Percentiles rank a stretch among this genome's conserved stretches.
These are phyloP conservation scores for Hormaphis cornu DNA, from an alignment of 1,140 invertebrate species.

Conservation along the genomic window DNA sequence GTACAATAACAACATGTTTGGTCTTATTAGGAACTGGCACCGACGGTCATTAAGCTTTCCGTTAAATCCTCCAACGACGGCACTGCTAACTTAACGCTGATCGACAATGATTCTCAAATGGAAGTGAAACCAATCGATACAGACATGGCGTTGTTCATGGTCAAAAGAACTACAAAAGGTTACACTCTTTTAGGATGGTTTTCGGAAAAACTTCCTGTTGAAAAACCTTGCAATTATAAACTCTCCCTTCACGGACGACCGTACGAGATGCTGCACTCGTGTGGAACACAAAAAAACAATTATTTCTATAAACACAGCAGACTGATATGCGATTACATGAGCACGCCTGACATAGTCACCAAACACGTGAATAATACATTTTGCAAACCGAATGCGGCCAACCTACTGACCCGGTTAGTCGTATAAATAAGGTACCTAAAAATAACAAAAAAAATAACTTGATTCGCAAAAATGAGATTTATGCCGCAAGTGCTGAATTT, in stretches of 20 bases:
- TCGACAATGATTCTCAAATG: not conserved
- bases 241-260: not conserved
- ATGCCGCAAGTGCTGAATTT: no score
- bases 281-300: not conserved
- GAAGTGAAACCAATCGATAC: not conserved
- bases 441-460: not conserved
- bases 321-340: not conserved
- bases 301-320: not conserved
- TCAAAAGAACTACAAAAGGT: not conserved
- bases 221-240: not conserved
- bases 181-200: constrained; percentile 3
- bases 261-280: not conserved
- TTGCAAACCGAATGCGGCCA: not conserved
- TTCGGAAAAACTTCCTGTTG: not conserved
- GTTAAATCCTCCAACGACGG: not conserved
- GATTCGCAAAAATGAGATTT: no score
- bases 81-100: not conserved
- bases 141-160: not conserved
- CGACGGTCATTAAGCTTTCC: not conserved
- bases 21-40: not conserved
- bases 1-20: not conserved
- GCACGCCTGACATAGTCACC: not conserved
- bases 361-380: not conserved
- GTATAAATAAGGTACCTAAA: not conserved
- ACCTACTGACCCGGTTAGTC: not conserved